Conservation (phyloP, 2,888 invertebrate species). For the Lithophane socia region DNA sequence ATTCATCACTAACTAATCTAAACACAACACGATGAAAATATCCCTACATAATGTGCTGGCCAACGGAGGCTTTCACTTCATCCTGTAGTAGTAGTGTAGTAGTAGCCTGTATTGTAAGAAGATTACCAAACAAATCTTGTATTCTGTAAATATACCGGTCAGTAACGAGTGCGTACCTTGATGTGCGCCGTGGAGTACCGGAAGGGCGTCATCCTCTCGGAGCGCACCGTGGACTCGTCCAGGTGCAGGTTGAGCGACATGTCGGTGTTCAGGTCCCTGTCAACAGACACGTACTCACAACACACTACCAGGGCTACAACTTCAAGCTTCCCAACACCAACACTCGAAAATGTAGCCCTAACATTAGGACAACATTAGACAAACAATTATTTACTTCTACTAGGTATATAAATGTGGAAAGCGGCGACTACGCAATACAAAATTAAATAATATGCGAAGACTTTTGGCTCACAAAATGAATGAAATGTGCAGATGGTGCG, state of each 20-base stretch:
- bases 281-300: background rate
- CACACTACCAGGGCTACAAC: background rate
- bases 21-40: background rate
- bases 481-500: background rate
- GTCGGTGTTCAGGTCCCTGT: constrained; percentile 89
- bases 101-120: background rate
- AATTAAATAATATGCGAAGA: background rate
- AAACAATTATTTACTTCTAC: background rate
- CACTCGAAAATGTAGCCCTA: background rate
- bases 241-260: constrained; percentile 89
- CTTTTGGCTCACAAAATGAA: background rate
- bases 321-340: background rate
- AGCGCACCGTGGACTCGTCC: constrained; percentile 91
- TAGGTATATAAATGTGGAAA: background rate
- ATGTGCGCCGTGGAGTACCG: constrained; percentile 96
- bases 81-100: too few species aligned
- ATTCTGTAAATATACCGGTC: too few species aligned
- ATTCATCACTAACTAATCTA: background rate
- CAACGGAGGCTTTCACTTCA: background rate
- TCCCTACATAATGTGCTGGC: too few species aligned
- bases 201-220: constrained; percentile 95
- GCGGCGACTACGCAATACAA: background rate
- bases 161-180: constrained; percentile 82
- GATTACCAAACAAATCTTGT: background rate
- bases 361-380: background rate